Conservation (phyloP, 53 echinoderm and acorn worm species). For the Mesocentrotus franciscanus region DNA sequence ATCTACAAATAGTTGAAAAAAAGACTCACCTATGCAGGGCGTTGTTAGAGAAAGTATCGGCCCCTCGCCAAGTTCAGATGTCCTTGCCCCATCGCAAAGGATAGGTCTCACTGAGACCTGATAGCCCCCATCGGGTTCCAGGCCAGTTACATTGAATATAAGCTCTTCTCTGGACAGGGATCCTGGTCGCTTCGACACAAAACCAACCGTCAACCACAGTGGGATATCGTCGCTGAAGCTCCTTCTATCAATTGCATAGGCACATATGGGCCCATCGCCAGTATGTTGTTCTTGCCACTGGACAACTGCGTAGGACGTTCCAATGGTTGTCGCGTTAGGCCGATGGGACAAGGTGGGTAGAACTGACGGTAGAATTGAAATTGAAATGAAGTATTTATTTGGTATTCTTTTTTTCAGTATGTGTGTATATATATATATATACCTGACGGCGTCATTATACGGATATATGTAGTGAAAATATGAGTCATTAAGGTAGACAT, state of each 20-base stretch:
- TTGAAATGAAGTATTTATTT: too few species aligned
- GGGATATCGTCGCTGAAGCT: background rate
- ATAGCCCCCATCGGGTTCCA: background rate
- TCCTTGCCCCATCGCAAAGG: background rate
- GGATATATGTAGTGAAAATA: too few species aligned
- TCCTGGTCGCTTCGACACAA: background rate
- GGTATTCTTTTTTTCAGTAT: too few species aligned
- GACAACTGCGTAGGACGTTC: background rate
- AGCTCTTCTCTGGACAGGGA: background rate
- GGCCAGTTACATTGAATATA: background rate
- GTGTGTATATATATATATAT: too few species aligned
- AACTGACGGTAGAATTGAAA: background rate
- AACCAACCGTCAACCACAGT: background rate
- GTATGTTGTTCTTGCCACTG: background rate
- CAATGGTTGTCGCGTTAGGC: background rate
- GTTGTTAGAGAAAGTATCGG: background rate
- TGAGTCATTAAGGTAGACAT: too few species aligned
- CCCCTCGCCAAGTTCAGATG: background rate
- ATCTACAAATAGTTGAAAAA: too few species aligned
- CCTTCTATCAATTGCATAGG: background rate
- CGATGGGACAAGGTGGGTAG: background rate
- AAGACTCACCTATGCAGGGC: background rate
- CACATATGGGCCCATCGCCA: background rate
- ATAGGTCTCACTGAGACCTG: background rate
- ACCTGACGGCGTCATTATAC: too few species aligned